Evolutionary conservation across 2,888 invertebrate genomes (phyloP), one percentile per base, ranked within the genome.

Genomic region (Arge pagana): DNA sequence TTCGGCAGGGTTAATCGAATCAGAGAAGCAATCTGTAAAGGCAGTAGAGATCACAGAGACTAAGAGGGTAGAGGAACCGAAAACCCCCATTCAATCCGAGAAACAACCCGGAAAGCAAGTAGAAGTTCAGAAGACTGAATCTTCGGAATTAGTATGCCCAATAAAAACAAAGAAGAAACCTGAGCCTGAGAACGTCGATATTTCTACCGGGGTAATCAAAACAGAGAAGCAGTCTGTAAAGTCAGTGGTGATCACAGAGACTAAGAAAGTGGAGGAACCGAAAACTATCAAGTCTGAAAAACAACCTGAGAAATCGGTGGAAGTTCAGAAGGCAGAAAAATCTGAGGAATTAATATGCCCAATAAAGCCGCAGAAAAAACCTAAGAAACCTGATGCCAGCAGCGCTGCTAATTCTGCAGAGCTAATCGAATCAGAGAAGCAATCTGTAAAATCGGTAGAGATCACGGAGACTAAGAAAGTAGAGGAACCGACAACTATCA

Each of bases 241-340:
- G n/a, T n/a, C n/a, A n/a, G n/a, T n/a, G n/a, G n/a, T n/a, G n/a
- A n/a, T n/a, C n/a, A n/a, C n/a, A 26, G n/a, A 26, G n/a, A 26
- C 28, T 26, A 26, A 3, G 8, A 5, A 16, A 58, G 63, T 13
- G 66, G 67, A 37, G 68, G 68, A 54, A 26, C 28, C 3, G n/a
- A n/a, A 26, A 26, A n/a, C 4, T 2, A n/a, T 26, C 28, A 26
- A 26, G n/a, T 26, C 28, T 10, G 28, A 26, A 26, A n/a, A 26
- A 10, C 2, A 56, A 52, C 54, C 56, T 53, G 31, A 28, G 37
- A 18, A 24, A 33, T 8, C 41, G 4, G 33, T 8, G 24, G 16
- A 50, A 33, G 33, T n/a, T 39, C 8, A 4, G 24, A 31, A 33
- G 11, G 40, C 48, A 40, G 39, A 35, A 15, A 53, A 33, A 16